phyloP scores from a whole-genome alignment of 2,113 vertebrate species.

The Daboia siamensis region DNA sequence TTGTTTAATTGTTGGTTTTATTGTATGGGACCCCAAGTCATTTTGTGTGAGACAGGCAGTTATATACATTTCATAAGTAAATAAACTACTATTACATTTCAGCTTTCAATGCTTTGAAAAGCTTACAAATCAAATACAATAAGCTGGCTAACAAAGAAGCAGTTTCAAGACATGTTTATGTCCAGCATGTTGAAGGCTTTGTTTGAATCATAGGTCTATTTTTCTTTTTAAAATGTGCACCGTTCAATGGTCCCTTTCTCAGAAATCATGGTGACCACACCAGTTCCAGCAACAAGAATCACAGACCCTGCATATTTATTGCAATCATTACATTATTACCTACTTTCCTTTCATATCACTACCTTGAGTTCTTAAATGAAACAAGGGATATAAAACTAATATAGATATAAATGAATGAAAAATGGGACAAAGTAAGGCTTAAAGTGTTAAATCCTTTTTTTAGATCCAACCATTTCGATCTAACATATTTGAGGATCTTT shows the following conservation, averaged over 20 bases:
- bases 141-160: neutral
- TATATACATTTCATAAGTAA: neutral
- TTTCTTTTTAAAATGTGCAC: neutral
- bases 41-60: neutral
- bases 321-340: neutral
- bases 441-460: slow-evolving; percentile 10
- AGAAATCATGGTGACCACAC: neutral
- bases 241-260: neutral
- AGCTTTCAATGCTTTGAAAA: slow-evolving; percentile 16
- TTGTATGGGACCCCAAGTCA: neutral
- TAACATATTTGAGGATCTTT: slow-evolving; percentile 41
- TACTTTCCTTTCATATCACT: neutral
- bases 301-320: neutral
- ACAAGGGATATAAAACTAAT: neutral
- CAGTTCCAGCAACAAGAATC: neutral
- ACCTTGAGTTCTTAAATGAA: neutral
- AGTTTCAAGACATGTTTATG: slow-evolving; percentile 50
- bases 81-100: neutral
- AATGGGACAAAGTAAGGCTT: neutral
- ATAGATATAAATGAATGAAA: neutral
- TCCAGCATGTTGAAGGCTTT: slow-evolving; percentile 8
- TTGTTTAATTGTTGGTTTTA: neutral
- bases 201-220: slow-evolving; percentile 31
- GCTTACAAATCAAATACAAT: neutral
- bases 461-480: slow-evolving; percentile 30